phyloP scores from a whole-genome alignment of 2,888 invertebrate species.

The Scelioninae gen. 1 region DNA sequence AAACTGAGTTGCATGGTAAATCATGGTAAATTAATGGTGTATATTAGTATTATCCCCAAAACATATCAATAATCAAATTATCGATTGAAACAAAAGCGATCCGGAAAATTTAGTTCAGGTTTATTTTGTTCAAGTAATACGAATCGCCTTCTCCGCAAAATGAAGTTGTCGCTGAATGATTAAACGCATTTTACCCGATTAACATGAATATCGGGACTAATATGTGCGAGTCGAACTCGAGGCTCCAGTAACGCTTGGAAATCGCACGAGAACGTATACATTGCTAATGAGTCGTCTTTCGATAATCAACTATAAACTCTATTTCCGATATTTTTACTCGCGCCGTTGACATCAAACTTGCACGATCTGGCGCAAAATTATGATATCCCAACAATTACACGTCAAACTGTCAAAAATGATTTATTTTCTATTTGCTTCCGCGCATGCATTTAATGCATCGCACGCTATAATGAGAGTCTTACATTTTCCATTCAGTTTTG shows the following conservation, averaged over 20 bases:
- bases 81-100: slow-evolving; percentile 1
- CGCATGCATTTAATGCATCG: slow-evolving; percentile 67
- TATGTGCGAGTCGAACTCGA: slow-evolving; percentile 42
- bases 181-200: slow-evolving; percentile 68
- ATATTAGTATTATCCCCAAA: no score
- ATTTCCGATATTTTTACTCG: slow-evolving; percentile 66
- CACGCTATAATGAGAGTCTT: slow-evolving; percentile 69
- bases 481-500: slow-evolving; percentile 69
- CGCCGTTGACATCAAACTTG: slow-evolving; percentile 68
- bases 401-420: slow-evolving; percentile 70
- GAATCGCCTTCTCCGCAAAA: slow-evolving; percentile 44
- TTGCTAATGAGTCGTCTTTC: slow-evolving; percentile 68
- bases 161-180: slow-evolving; percentile 66
- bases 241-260: slow-evolving; percentile 51
- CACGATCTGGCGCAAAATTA: slow-evolving; percentile 62
- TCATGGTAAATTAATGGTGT: no score
- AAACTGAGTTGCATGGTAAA: no score
- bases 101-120: slow-evolving; percentile 38
- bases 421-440: slow-evolving; percentile 69
- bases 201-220: slow-evolving; percentile 61
- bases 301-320: slow-evolving; percentile 66
- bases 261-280: slow-evolving; percentile 62
- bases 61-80: slow-evolving; percentile 15
- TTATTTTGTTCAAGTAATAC: slow-evolving; percentile 43
- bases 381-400: slow-evolving; percentile 68